Conservation (phyloP, 2,888 invertebrate genomes). For the Diadegma fenestrale region DNA sequence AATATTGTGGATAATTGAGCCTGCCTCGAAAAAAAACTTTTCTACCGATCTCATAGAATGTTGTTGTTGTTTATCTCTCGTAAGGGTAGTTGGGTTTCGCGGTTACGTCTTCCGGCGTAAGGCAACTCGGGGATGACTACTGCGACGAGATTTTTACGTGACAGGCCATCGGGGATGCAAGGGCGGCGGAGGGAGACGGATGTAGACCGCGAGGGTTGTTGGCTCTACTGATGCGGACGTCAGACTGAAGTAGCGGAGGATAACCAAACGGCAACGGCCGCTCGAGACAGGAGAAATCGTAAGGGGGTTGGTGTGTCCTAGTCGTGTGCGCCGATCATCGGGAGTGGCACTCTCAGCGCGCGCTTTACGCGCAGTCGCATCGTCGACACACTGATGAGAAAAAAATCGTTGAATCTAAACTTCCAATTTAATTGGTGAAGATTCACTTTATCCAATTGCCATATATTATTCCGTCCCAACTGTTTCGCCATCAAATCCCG, state of each 20-base stretch:
- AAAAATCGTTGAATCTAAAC: constrained; percentile 39
- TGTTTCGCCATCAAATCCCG: background rate
- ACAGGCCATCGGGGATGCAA: background rate
- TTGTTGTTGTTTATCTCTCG: background rate
- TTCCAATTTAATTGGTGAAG: constrained; percentile 37
- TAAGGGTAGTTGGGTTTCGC: constrained; percentile 15
- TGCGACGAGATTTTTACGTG: constrained; percentile 27
- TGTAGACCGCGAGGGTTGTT: constrained; percentile 75
- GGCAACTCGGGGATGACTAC: constrained; percentile 26
- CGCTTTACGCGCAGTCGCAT: constrained; percentile 68
- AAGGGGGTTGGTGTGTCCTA: constrained; percentile 73
- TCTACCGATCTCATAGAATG: background rate
- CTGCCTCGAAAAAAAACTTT: background rate
- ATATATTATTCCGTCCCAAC: background rate
- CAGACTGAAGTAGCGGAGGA: constrained; percentile 82
- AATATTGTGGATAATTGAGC: background rate
- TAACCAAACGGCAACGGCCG: constrained; percentile 71
- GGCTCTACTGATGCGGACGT: constrained; percentile 82
- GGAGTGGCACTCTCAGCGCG: constrained; percentile 73
- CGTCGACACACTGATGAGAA: background rate
- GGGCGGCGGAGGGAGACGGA: constrained; percentile 32
- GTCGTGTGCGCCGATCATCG: constrained; percentile 69
- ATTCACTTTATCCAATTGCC: constrained; percentile 20
- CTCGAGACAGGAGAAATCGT: constrained; percentile 76
- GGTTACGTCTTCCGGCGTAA: constrained; percentile 19